Evolutionary conservation across 1,140 invertebrate genomes (phyloP), one percentile per base, ranked within the genome.

Genomic region (Drosophila baimaii): DNA sequence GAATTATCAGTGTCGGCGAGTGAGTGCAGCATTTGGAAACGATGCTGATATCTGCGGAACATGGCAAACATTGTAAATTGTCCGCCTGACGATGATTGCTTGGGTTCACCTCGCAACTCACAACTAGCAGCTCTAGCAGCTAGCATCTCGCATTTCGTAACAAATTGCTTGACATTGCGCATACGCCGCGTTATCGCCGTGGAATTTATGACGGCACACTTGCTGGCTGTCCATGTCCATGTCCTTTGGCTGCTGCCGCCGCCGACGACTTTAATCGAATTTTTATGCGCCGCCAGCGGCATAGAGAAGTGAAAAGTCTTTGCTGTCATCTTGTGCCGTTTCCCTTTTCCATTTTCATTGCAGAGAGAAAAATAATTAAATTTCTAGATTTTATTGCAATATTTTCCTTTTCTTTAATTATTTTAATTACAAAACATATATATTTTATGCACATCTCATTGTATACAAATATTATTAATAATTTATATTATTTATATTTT

Each of bases 141-240:
- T 12, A 3, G n/a, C 27, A 63, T 15, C 64, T 27, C 12, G 15
- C n/a, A 64, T 41, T 59, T 31, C 15, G 39, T 10, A 73, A 41
- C 69, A 75, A 75, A 69, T 76, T 58, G 46, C 35, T n/a, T 25
- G 43, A 58, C 74, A 88, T 73, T 70, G 84, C 80, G 83, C 47
- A 86, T 88, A 83, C 76, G 84, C 72, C 64, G 41, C 57, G 84
- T 69, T 88, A 82, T 82, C 82, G 54, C 52, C 62, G 55, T 51
- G 58, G 37, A 80, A 89, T 79, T 84, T 88, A 79, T 79, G 80
- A 51, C 52, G 72, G 62, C 77, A 83, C 54, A 78, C 61, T 68
- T 23, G 59, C 52, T 55, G 54, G 71, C 59, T 71, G 62, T 66
- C 72, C 81, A 65, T 55, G 43, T 47, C 43, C 33, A 27, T 61